A percentile compares a stretch with the other conserved stretches of the same genome.
phyloP scores from a whole-genome alignment of 2,888 invertebrate species.

The Rhodophaea formosa region DNA sequence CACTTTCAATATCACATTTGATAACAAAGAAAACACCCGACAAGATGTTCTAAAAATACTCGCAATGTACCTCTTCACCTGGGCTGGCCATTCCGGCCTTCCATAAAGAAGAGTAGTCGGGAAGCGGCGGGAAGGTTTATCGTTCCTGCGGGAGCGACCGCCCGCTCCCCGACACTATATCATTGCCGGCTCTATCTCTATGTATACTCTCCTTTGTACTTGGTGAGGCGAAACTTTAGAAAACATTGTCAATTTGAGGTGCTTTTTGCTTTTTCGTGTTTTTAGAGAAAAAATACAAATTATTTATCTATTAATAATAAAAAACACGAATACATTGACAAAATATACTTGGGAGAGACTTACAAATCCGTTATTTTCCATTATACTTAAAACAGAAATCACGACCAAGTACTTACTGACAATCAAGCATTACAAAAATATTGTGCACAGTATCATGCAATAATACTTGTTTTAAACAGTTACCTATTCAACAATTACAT shows the following conservation, averaged over 20 bases:
- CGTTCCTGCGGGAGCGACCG: slow-evolving; percentile 75
- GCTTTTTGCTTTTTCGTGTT: not conserved
- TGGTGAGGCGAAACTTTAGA: slow-evolving; percentile 56
- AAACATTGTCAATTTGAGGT: slow-evolving; percentile 57
- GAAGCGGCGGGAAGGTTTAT: slow-evolving; percentile 78
- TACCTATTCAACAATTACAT: too few species aligned
- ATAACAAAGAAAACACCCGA: slow-evolving; percentile 77
- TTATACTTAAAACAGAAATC: too few species aligned
- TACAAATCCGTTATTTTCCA: too few species aligned
- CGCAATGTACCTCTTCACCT: slow-evolving; percentile 79
- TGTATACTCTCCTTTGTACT: slow-evolving; percentile 65
- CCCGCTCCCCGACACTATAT: slow-evolving; percentile 77
- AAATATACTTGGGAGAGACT: too few species aligned
- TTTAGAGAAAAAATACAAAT: too few species aligned
- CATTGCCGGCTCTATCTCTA: slow-evolving; percentile 75
- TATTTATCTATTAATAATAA: too few species aligned
- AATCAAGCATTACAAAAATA: slow-evolving; percentile 51
- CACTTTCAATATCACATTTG: slow-evolving; percentile 68
- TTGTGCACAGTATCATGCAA: too few species aligned
- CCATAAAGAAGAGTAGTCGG: slow-evolving; percentile 80
- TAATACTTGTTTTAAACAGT: too few species aligned
- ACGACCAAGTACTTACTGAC: too few species aligned
- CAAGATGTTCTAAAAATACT: slow-evolving; percentile 80
- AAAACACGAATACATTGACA: too few species aligned
- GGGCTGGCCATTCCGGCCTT: slow-evolving; percentile 77